A percentile compares a stretch with the other conserved stretches of the same genome.
Evolutionary conservation across 2,113 vertebrate genomes (phyloP).

Genomic region (Microcebus ravelobensis): DNA sequence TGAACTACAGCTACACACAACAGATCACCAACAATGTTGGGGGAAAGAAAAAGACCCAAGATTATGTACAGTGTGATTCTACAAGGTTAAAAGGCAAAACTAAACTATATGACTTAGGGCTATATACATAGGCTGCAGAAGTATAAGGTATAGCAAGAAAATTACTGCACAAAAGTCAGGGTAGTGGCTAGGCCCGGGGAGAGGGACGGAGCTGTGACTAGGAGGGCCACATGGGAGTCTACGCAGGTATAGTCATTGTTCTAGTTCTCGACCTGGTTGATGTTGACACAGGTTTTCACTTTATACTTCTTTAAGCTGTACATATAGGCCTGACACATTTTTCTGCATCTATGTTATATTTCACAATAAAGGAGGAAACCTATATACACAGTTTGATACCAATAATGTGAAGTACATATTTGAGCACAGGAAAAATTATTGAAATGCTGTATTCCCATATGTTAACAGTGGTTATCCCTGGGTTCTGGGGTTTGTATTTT

Average conservation of each 20-base stretch:
- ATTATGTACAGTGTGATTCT: not conserved
- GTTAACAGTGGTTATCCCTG: not conserved
- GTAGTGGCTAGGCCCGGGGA: not conserved
- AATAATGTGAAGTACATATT: not conserved
- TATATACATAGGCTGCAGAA: not conserved
- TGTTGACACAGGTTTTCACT: constrained; percentile 17
- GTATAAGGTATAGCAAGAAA: not conserved
- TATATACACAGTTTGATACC: not conserved
- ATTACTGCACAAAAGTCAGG: not conserved
- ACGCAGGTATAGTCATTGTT: not conserved
- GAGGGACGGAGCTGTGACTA: not conserved
- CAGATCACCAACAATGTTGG: not conserved
- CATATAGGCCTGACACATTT: not conserved
- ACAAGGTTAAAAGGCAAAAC: not conserved
- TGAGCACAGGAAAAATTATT: not conserved
- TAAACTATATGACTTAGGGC: not conserved
- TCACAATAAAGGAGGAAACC: not conserved
- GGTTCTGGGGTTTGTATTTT: not conserved
- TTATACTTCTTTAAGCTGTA: not conserved
- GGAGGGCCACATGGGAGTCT: not conserved
- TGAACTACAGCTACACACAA: not conserved
- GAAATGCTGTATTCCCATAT: not conserved
- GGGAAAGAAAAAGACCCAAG: not conserved
- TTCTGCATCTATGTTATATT: not conserved
- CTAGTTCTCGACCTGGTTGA: not conserved